phyloP scores from a whole-genome alignment of 1,140 invertebrate species.

The Drosophila sp. region DNA sequence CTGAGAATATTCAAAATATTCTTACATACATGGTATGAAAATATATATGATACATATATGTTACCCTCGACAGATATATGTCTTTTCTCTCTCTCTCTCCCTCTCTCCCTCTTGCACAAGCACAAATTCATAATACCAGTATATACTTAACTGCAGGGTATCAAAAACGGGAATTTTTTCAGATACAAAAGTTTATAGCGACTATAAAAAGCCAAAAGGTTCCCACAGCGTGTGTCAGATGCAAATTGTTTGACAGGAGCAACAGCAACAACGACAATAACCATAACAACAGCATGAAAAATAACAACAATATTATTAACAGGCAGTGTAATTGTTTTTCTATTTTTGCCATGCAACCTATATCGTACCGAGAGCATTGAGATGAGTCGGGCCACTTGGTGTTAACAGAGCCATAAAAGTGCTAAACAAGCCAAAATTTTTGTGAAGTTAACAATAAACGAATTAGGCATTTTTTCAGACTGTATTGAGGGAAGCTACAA shows the following conservation, averaged over 20 bases:
- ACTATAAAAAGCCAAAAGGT: conserved; percentile 70
- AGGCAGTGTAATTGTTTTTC: conserved; percentile 71
- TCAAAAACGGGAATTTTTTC: conserved; percentile 39
- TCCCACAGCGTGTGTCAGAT: conserved; percentile 71
- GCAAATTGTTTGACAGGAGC: conserved; percentile 48
- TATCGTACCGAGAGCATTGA: conserved; percentile 13
- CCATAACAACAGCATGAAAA: conserved; percentile 1
- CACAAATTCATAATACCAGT: not conserved
- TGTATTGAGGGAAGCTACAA: not conserved
- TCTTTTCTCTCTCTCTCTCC: too few species aligned
- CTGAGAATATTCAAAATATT: too few species aligned
- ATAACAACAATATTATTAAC: conserved; percentile 49
- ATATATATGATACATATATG: too few species aligned
- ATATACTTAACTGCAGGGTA: not conserved
- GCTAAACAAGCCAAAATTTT: conserved; percentile 72
- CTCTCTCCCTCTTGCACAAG: too few species aligned
- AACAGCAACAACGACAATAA: conserved; percentile 10
- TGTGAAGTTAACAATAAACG: conserved; percentile 49
- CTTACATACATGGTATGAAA: too few species aligned
- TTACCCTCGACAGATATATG: too few species aligned
- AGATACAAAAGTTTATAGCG: conserved; percentile 54
- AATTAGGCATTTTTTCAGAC: conserved; percentile 35
- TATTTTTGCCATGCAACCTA: conserved; percentile 46
- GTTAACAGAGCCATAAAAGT: conserved; percentile 75
- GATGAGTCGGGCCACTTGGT: conserved; percentile 20